Evolutionary conservation across 2,113 vertebrate genomes (phyloP), one percentile per base, ranked within the genome.

Genomic region (Propithecus coquereli): DNA sequence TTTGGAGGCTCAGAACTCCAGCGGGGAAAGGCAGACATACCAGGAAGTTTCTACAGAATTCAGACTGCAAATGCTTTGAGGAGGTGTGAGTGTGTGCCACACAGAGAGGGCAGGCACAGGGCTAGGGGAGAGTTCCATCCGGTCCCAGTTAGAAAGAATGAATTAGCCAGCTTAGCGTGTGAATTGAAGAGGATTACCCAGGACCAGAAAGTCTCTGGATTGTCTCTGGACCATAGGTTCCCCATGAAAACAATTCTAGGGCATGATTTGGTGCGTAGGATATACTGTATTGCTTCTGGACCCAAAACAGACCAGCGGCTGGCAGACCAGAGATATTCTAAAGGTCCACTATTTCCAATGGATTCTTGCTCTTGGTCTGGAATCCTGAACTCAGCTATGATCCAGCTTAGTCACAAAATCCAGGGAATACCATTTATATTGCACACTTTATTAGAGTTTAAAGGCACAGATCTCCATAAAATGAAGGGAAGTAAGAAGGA

Each of bases 391-490:
- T 89, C 18, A 52, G 30, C 32, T 87, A 30, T 76, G n/a, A 73
- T 47, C 9, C n/a, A 82, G n/a, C n/a, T 83, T 50, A 40, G 40
- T 30, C 22, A 86, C 34, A 30, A 63, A 59, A 20, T 66, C 32
- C 66, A 50, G n/a, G 23, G 34, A 81, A 45, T 9, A 52, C 12
- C 7, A 20, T 30, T 90, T 80, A 5, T 34, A 65, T 34, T 84
- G 61, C 20, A n/a, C n/a, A 43, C 71, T 63, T 95, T 47, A 81
- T 91, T 81, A 88, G 52, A 25, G 6, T 52, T 74, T 63, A 68
- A 87, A 87, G 87, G 81, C 45, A 47, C 4, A 18, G 13, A 9
- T 34, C n/a, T 92, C 45, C n/a, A 8, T 63, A 81, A 40, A 93
- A 91, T 40, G 50, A 77, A 84, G 18, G 37, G 79, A 94, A 74